phyloP scores from a whole-genome alignment of 2,888 invertebrate genomes.

The Lumbricus terrestris region DNA sequence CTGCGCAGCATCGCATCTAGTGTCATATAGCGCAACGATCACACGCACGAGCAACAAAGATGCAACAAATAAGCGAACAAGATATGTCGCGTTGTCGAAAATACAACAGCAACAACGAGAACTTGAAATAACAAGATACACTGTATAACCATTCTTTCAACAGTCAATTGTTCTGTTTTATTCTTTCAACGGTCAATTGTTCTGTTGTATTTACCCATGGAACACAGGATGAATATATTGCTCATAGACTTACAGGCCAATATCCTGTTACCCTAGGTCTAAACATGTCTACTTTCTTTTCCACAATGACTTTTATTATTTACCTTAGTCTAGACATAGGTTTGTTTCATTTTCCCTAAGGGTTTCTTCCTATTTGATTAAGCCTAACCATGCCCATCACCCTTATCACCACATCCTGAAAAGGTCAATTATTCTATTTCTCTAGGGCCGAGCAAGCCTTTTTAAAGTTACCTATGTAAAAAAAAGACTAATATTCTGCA shows the following conservation, averaged over 20 bases:
- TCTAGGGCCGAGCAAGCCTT: no score
- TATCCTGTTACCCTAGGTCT: no score
- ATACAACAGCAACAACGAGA: neutral
- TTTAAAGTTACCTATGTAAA: no score
- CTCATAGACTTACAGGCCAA: no score
- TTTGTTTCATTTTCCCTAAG: no score
- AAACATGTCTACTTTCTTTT: no score
- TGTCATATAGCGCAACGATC: neutral
- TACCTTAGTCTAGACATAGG: no score
- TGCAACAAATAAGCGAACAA: neutral
- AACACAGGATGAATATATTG: no score
- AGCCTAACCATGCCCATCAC: neutral
- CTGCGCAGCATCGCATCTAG: neutral
- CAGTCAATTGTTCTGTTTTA: no score
- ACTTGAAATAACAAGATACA: neutral
- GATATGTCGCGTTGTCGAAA: neutral
- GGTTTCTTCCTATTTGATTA: no score
- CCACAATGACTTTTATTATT: no score
- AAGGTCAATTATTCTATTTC: neutral
- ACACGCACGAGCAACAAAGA: neutral
- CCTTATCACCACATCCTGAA: neutral
- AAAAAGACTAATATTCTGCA: neutral
- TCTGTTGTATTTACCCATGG: no score
- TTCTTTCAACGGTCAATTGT: neutral
- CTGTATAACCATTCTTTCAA: neutral